Evolutionary conservation across 2,113 vertebrate species (phyloP).

Genomic region (Capreolus pygargus): DNA sequence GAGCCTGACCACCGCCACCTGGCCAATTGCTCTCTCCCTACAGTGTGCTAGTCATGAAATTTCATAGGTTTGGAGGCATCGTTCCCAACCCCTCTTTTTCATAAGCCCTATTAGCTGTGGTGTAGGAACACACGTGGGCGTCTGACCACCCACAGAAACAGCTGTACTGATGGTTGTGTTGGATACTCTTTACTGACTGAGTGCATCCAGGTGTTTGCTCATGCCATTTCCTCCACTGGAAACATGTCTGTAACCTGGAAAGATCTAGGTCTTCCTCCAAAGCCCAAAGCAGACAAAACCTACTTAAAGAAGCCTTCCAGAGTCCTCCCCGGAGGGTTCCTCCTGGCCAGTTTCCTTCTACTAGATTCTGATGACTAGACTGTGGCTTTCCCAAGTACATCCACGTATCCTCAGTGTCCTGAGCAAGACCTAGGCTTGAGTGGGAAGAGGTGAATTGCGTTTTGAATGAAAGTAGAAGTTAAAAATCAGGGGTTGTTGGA

Average conservation of each 20-base stretch:
- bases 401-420: background rate
- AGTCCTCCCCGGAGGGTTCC: background rate
- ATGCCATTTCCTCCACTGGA: background rate
- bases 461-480: background rate
- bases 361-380: background rate
- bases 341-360: background rate
- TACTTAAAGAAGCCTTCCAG: background rate
- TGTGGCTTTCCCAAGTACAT: background rate
- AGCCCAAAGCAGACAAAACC: background rate
- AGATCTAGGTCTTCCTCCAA: background rate
- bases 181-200: rapidly evolving
- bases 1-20: too few species aligned
- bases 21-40: too few species aligned
- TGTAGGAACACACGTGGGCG: too few species aligned
- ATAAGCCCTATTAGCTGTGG: too few species aligned
- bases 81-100: background rate
- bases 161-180: background rate
- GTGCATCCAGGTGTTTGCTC: background rate
- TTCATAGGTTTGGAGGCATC: too few species aligned
- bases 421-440: background rate
- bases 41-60: background rate
- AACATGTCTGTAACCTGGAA: background rate
- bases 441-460: background rate
- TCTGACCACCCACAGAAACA: background rate
- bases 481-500: background rate